Percentiles rank a stretch among this genome's conserved stretches.
Evolutionary conservation across 2,113 vertebrate genomes (phyloP).

Genomic region (Maccullochella peelii): DNA sequence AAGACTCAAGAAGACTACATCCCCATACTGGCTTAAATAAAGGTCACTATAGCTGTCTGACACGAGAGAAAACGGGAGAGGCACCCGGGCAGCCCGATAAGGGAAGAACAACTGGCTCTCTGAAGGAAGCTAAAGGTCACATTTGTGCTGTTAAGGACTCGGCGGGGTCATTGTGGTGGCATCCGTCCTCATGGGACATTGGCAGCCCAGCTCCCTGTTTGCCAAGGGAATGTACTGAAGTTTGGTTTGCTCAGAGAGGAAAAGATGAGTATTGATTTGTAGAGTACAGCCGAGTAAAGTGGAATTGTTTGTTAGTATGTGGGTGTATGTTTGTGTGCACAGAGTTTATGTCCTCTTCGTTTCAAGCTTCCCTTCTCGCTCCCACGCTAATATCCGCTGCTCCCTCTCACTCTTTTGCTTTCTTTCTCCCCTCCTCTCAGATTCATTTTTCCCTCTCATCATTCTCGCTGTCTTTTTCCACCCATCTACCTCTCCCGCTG

Average conservation of each 20-base stretch:
- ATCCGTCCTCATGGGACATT: conserved; percentile 40
- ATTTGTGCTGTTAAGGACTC: conserved; percentile 52
- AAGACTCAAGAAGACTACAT: conserved; percentile 33
- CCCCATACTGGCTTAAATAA: conserved; percentile 59
- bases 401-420: conserved; percentile 2
- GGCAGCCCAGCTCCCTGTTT: conserved; percentile 40
- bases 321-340: conserved; percentile 36
- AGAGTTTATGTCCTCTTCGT: conserved; percentile 41
- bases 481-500: conserved; percentile 55
- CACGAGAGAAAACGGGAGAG: conserved; percentile 23
- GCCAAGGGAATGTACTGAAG: conserved; percentile 10
- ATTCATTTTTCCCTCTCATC: conserved; percentile 42
- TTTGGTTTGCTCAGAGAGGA: conserved; percentile 29
- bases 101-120: conserved; percentile 20
- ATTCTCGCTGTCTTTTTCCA: conserved; percentile 17
- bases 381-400: conserved; percentile 50
- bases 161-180: conserved; percentile 35
- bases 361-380: conserved; percentile 42
- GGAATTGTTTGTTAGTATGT: conserved; percentile 56
- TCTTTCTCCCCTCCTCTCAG: not conserved
- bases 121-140: conserved; percentile 67
- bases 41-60: conserved; percentile 64
- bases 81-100: conserved; percentile 47
- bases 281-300: conserved; percentile 34
- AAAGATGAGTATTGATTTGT: conserved; percentile 69